phyloP scores from a whole-genome alignment of 2,888 invertebrate genomes.

The Odontothrips loti region DNA sequence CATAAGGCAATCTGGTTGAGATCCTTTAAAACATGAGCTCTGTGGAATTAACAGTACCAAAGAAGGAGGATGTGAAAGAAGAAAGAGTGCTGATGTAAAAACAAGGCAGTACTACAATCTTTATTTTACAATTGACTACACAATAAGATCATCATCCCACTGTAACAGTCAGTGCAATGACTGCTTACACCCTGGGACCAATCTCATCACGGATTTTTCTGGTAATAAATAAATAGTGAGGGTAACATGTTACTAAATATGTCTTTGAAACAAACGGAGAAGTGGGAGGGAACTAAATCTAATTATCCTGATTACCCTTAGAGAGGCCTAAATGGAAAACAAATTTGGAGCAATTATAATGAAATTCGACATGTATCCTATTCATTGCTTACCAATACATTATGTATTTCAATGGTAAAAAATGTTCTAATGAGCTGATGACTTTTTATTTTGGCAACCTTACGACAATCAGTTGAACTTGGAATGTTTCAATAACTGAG shows the following conservation, averaged over 20 bases:
- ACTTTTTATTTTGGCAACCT: not conserved
- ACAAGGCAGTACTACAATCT: slow-evolving; percentile 17
- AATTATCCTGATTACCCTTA: not conserved
- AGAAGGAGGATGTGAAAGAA: not conserved
- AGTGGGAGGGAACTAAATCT: slow-evolving; percentile 20
- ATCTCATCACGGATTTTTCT: too few relatives aligned
- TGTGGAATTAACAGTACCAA: not conserved
- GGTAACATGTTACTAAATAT: not conserved
- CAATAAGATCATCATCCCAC: too few relatives aligned
- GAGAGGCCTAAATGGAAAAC: not conserved
- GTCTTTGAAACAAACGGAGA: not conserved
- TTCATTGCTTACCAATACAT: not conserved
- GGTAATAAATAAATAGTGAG: not conserved
- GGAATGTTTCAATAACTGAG: slow-evolving; percentile 16
- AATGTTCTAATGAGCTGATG: not conserved
- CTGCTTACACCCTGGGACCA: too few relatives aligned
- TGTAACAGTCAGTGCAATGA: too few relatives aligned
- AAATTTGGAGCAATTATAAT: not conserved
- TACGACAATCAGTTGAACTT: not conserved
- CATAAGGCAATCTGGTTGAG: not conserved
- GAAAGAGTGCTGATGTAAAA: not conserved
- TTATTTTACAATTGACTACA: slow-evolving; percentile 13
- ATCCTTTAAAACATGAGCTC: too few relatives aligned
- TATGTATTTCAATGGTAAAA: slow-evolving; percentile 27
- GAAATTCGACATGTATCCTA: not conserved